Evolutionary conservation across 2,797 vertebrate genomes (phyloP).

Genomic region (Pitangus sulphuratus): DNA sequence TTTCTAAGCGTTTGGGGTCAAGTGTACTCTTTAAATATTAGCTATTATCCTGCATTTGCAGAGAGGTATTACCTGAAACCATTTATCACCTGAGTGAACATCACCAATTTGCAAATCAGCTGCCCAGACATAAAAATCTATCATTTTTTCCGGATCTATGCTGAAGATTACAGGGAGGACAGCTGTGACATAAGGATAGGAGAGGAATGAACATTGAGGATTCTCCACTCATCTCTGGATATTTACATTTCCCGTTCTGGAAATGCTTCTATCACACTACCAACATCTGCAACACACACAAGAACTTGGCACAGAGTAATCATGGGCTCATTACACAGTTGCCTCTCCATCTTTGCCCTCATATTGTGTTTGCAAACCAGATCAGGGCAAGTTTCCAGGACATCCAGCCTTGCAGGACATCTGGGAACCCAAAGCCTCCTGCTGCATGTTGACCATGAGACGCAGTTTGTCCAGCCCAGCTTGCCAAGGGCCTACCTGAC

Average conservation of each 20-base stretch:
- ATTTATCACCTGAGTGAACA: constrained; percentile 38
- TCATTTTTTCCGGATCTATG: background rate
- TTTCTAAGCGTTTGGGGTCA: constrained; percentile 43
- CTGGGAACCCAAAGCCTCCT: background rate
- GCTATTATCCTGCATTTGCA: constrained; percentile 8
- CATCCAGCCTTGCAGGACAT: background rate
- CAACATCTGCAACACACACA: background rate
- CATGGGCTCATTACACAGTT: background rate
- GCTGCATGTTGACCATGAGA: background rate
- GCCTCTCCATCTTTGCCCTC: background rate
- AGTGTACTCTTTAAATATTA: constrained; percentile 32
- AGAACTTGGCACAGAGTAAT: rapidly evolving
- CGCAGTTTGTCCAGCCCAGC: background rate
- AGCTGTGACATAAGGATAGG: background rate
- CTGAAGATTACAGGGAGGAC: background rate
- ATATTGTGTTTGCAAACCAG: background rate
- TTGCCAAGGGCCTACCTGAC: background rate
- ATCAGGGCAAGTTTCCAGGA: background rate
- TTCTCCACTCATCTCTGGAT: background rate
- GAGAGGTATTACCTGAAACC: constrained; percentile 2
- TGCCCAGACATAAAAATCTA: background rate
- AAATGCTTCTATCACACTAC: background rate
- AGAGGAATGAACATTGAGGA: background rate
- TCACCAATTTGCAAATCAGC: constrained; percentile 30
- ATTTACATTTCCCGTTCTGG: background rate